Evolutionary conservation across 1,140 invertebrate species (phyloP).

Genomic region (Aporrectodea caliginosa): DNA sequence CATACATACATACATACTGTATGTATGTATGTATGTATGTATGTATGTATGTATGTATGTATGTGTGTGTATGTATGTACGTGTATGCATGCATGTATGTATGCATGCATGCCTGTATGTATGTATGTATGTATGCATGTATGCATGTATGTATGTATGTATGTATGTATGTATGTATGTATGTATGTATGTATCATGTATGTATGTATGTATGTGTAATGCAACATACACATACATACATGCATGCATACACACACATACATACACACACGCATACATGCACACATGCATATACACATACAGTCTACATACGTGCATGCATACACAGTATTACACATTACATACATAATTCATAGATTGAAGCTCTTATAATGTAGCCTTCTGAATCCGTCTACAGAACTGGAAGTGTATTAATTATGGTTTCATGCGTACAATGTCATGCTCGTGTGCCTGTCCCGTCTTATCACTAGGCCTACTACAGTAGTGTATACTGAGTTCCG

Average conservation of each 20-base stretch:
- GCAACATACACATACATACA: background rate
- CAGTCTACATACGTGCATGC: no score
- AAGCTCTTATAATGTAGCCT: background rate
- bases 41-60: background rate
- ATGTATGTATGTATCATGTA: no score
- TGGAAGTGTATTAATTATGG: background rate
- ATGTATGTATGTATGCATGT: slow-evolving; percentile 5
- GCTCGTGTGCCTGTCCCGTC: background rate
- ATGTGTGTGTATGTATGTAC: background rate
- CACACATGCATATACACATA: background rate
- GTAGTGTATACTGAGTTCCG: background rate
- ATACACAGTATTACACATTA: no score
- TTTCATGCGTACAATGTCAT: background rate
- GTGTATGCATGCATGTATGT: background rate
- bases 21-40: background rate
- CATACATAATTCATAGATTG: no score
- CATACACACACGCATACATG: background rate
- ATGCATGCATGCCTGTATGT: background rate
- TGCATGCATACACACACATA: background rate
- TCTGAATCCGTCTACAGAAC: background rate
- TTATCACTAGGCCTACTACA: background rate
- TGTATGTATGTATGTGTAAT: background rate
- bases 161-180: background rate
- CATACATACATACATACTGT: no score
- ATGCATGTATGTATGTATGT: slow-evolving; percentile 5